phyloP scores from a whole-genome alignment of 2,113 vertebrate genomes.

The Etheostoma cragini region DNA sequence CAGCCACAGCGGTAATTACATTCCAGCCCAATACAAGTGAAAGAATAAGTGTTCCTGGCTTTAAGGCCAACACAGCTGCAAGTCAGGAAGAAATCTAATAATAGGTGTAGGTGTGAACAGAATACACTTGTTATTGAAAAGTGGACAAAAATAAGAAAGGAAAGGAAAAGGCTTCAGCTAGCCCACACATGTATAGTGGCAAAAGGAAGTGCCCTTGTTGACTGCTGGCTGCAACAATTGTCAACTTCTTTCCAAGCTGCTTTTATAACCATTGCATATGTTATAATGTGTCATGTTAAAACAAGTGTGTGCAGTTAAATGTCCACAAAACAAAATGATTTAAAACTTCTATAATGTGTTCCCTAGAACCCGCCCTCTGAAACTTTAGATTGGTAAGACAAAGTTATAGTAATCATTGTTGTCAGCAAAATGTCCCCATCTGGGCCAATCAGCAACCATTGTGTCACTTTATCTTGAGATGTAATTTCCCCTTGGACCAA shows the following conservation, averaged over 20 bases:
- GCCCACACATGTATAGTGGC: conserved; percentile 39
- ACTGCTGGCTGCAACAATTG: conserved; percentile 44
- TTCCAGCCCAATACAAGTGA: conserved; percentile 16
- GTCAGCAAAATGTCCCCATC: conserved; percentile 68
- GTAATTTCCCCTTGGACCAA: conserved; percentile 72
- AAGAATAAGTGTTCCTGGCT: conserved; percentile 42
- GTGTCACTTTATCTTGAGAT: conserved; percentile 65
- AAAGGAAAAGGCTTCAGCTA: conserved; percentile 33
- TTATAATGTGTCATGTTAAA: conserved; percentile 14
- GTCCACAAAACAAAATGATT: conserved; percentile 33
- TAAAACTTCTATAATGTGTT: conserved; percentile 19
- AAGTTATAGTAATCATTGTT: conserved; percentile 39
- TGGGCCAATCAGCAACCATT: conserved; percentile 63
- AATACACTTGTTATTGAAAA: conserved; percentile 1
- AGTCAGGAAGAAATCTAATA: conserved; percentile 58
- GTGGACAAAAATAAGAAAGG: not conserved
- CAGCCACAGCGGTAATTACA: conserved; percentile 38
- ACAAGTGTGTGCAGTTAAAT: conserved; percentile 34
- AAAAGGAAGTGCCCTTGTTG: conserved; percentile 60
- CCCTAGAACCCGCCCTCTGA: conserved; percentile 15
- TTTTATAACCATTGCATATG: conserved; percentile 40
- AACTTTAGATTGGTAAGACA: conserved; percentile 42
- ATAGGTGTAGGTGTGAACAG: conserved; percentile 59
- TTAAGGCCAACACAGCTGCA: conserved; percentile 19
- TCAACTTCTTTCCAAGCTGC: conserved; percentile 50